Evolutionary conservation across 53 echinoderm and acorn worm species (phyloP).

Genomic region (Astropecten irregularis): DNA sequence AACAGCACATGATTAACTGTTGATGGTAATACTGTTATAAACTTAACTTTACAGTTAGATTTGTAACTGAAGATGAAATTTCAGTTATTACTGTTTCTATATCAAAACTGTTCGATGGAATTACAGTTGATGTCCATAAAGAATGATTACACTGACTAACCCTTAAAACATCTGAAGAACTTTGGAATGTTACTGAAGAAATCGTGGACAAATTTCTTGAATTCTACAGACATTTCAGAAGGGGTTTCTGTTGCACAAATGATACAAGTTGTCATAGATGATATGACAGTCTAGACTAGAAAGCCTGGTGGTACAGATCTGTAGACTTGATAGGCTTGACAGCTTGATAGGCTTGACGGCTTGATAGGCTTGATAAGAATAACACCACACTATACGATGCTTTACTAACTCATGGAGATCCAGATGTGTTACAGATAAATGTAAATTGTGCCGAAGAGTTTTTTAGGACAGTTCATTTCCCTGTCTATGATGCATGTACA

Average conservation of each 20-base stretch:
- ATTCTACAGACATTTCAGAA: not conserved
- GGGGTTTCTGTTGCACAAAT: not conserved
- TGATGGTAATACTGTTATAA: too few species aligned
- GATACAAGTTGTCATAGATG: not conserved
- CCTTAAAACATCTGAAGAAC: not conserved
- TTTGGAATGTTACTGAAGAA: not conserved
- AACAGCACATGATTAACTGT: not conserved
- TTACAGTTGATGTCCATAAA: not conserved
- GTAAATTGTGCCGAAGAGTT: too few species aligned
- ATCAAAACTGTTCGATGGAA: not conserved
- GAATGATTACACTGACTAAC: too few species aligned
- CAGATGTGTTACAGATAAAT: too few species aligned
- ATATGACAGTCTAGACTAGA: not conserved
- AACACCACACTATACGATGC: too few species aligned
- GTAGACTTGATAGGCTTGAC: too few species aligned
- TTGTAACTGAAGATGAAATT: not conserved
- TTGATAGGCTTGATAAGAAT: too few species aligned
- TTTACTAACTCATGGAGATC: too few species aligned
- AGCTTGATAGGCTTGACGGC: too few species aligned
- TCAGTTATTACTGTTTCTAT: not conserved
- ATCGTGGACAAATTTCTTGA: not conserved
- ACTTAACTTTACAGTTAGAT: not conserved
- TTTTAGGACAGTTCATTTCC: too few species aligned
- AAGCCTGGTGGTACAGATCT: too few species aligned
- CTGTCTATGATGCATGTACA: too few species aligned